Conservation (phyloP, 1,140 invertebrate genomes). For the Sesamia nonagrioides region DNA sequence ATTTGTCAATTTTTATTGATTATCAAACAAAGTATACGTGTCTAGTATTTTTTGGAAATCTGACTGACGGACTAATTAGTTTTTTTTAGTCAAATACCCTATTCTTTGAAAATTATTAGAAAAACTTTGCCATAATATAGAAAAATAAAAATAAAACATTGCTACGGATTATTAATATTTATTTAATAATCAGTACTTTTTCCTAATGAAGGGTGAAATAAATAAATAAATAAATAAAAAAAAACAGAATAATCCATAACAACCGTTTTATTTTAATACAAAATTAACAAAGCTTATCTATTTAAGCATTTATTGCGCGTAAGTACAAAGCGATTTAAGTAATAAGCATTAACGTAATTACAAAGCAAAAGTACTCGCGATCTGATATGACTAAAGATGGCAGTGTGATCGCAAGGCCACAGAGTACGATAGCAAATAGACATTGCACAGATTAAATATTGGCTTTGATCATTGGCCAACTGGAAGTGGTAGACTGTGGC, state of each 20-base stretch:
- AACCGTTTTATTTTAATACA: slow-evolving; percentile 37
- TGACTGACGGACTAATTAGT: no score
- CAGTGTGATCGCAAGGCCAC: slow-evolving; percentile 3
- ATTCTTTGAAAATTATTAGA: no score
- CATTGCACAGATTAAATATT: neutral
- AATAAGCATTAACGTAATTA: neutral
- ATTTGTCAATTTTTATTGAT: no score
- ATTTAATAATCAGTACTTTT: no score
- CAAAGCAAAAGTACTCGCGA: slow-evolving; percentile 20
- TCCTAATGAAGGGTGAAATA: no score
- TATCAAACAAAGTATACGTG: no score
- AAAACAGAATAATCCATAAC: slow-evolving; percentile 23
- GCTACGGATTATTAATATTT: slow-evolving; percentile 10
- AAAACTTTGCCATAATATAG: neutral
- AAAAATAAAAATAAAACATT: neutral
- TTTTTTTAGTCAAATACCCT: no score
- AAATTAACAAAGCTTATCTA: slow-evolving; percentile 24
- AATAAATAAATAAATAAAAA: neutral
- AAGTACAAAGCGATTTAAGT: slow-evolving; percentile 49
- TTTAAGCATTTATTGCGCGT: slow-evolving; percentile 41
- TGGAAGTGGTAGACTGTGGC: neutral
- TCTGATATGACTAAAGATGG: slow-evolving; percentile 17
- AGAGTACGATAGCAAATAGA: neutral
- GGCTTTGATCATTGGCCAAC: no score
- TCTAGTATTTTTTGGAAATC: no score